Evolutionary conservation across 2,797 vertebrate genomes (phyloP).

Genomic region (Tragopan temminckii): DNA sequence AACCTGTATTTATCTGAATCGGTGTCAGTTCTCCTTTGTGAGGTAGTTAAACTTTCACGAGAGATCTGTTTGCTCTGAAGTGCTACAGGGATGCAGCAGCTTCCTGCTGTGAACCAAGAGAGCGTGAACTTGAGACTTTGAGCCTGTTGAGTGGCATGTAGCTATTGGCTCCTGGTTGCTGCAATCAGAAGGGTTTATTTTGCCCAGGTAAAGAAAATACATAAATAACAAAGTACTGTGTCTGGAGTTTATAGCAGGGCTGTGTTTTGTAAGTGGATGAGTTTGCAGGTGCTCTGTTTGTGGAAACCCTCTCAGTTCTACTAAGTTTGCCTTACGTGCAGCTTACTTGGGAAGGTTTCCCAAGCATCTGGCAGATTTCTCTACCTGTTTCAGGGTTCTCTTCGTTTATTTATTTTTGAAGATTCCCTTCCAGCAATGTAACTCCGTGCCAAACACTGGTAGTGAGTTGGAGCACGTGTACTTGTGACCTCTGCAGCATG

Average conservation of each 20-base stretch:
- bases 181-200: constrained; percentile 6
- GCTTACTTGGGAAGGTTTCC: neutral
- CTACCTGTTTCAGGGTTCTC: neutral
- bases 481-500: neutral
- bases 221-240: neutral
- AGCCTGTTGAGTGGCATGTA: neutral
- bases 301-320: neutral
- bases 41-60: neutral
- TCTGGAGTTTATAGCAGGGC: neutral
- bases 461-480: neutral
- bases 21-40: neutral
- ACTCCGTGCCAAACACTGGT: accelerated
- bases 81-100: neutral
- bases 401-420: neutral
- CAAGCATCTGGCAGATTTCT: neutral
- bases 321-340: neutral
- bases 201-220: neutral
- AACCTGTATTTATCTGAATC: neutral
- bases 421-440: neutral
- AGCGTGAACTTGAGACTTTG: constrained; percentile 44
- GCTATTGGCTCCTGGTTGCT: constrained; percentile 28
- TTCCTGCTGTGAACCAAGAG: accelerated
- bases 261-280: neutral
- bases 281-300: neutral
- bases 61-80: neutral